These are phyloP conservation scores for Perca schrenkii DNA, from an alignment of 2,113 vertebrate genomes.

Conservation along the genomic window DNA sequence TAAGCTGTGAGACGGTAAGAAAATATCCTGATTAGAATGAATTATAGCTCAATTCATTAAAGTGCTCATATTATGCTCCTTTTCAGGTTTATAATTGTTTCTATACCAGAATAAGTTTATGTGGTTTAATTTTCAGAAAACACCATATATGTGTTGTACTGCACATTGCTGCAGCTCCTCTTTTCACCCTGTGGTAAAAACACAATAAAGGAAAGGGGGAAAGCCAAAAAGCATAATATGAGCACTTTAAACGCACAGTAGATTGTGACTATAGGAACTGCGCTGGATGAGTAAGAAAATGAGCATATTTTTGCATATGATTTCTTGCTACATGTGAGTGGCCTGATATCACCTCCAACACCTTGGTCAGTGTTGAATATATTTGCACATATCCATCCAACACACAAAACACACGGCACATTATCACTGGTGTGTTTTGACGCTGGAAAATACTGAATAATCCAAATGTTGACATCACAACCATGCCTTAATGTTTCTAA, in stretches of 20 bases:
- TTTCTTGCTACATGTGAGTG: conserved; percentile 4
- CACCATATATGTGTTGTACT: too few relatives aligned
- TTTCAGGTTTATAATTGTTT: too few relatives aligned
- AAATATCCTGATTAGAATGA: neutral
- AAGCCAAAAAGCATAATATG: too few relatives aligned
- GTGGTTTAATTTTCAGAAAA: too few relatives aligned
- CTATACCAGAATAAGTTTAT: too few relatives aligned
- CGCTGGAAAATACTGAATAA: conserved; percentile 16
- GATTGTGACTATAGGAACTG: neutral
- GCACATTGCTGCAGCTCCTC: too few relatives aligned
- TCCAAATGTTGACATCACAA: conserved; percentile 56
- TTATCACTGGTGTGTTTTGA: conserved; percentile 33
- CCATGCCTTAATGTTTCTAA: conserved; percentile 63
- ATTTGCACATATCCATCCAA: conserved; percentile 66
- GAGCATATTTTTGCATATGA: neutral
- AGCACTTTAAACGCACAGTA: too few relatives aligned
- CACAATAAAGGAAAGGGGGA: too few relatives aligned
- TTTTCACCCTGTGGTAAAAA: too few relatives aligned
- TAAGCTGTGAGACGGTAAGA: conserved; percentile 12
- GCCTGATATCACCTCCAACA: conserved; percentile 37
- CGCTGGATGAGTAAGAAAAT: neutral
- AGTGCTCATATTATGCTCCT: neutral
- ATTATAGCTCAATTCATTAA: neutral
- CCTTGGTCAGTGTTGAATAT: conserved; percentile 24
- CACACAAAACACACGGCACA: conserved; percentile 14